Base-by-base conservation (phyloP, 2,797 vertebrate genomes). In the Macropodus opercularis region DNA sequence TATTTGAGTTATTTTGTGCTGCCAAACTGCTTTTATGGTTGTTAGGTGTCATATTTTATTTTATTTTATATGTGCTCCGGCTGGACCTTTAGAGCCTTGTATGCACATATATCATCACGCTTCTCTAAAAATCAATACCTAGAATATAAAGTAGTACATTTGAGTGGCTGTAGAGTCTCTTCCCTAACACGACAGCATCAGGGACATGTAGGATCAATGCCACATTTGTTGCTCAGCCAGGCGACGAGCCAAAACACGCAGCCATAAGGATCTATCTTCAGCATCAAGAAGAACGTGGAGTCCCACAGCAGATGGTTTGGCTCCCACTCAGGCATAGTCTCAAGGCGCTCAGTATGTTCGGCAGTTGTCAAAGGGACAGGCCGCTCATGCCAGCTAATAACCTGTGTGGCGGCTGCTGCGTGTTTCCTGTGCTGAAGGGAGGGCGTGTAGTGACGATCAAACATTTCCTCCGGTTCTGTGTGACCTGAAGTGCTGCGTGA, bases 401-500 rank as follows among this genome's bases (percentile, higher is more conserved):
- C 14, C 14, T 13, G n/a, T n/a, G 32, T 18, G 8, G 60, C 22
- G 6, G 27, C 22, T 29, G 12, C 17, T 15, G 21, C 17, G 17
- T n/a, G 4, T 40, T 39, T 2, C 21, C 39, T 29, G 26, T 21
- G 41, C 31, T 18, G 40, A 15, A 44, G 63, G 31, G 24, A 40
- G 18, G 17, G 3, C 8, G 55, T 55, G 35, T 24, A 35, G 51
- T 44, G 15, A 8, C 27, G 34, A 39, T 57, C 41, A 63, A 50
- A 21, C 41, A 31, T 31, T 64, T 31, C 67, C 23, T 14, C n/a
- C 35, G 29, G 13, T 52, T 40, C 14, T 22, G 8, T 61, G 46
- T 64, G 63, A 63, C 65, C 58, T 31, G 4, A 31, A 50, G 14
- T 41, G 27, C 24, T 11, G 34, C 1, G 48, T 8, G 15, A 14